phyloP scores from a whole-genome alignment of 2,888 invertebrate species.

The Parnassius glacialis region DNA sequence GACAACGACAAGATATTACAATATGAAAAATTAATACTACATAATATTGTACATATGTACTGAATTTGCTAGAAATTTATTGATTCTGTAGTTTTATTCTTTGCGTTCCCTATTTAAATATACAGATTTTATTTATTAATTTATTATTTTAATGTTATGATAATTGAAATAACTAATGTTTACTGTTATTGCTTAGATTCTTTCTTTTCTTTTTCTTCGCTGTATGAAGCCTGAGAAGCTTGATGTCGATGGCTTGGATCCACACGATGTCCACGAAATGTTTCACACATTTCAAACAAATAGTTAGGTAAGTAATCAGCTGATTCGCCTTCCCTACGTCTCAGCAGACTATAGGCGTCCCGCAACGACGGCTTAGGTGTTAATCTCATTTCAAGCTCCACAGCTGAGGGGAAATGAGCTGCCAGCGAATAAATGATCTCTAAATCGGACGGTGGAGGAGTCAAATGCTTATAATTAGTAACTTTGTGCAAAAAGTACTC shows the following conservation, averaged over 20 bases:
- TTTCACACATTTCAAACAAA: constrained; percentile 76
- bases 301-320: constrained; percentile 73
- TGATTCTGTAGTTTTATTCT: no score
- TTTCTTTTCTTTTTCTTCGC: constrained; percentile 46
- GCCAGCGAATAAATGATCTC: constrained; percentile 74
- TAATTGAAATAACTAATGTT: neutral
- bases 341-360: constrained; percentile 69
- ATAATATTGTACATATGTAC: no score
- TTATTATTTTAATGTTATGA: no score
- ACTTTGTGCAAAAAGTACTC: constrained; percentile 75
- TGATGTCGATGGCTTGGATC: constrained; percentile 61
- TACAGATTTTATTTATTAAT: no score
- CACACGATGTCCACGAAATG: constrained; percentile 60
- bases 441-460: constrained; percentile 71
- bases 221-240: constrained; percentile 43
- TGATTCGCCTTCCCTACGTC: constrained; percentile 69
- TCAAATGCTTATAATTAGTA: constrained; percentile 68
- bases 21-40: no score
- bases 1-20: no score
- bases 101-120: no score
- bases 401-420: constrained; percentile 71
- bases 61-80: no score
- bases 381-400: constrained; percentile 70
- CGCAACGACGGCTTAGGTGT: constrained; percentile 72
- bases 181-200: constrained; percentile 27